Conservation (phyloP, 1,140 invertebrate genomes). For the Sycobia sp. region DNA sequence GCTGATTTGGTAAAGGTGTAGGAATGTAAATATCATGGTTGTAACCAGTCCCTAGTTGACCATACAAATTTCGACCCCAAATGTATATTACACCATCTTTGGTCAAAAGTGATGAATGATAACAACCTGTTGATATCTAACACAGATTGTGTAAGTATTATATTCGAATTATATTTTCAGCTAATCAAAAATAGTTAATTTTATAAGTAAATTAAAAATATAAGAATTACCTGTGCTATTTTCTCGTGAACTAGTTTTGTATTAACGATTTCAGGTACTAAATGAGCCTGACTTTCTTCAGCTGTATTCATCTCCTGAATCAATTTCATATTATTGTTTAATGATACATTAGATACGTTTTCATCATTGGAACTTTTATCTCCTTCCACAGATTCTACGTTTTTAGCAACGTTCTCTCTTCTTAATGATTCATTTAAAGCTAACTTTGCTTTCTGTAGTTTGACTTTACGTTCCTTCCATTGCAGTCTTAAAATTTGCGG, state of each 20-base stretch:
- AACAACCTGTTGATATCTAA: slow-evolving; percentile 70
- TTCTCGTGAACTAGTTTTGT: slow-evolving; percentile 65
- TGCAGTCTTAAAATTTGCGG: slow-evolving; percentile 75
- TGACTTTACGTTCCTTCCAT: slow-evolving; percentile 17
- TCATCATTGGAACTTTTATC: slow-evolving; percentile 40
- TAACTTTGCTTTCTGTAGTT: slow-evolving; percentile 16
- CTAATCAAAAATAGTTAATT: no score
- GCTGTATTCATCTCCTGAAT: slow-evolving; percentile 32
- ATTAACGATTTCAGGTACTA: slow-evolving; percentile 66
- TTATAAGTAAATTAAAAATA: no score
- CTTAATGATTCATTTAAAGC: not conserved
- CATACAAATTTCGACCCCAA: slow-evolving; percentile 75
- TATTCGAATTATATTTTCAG: not conserved
- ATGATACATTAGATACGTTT: not conserved
- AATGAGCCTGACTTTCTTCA: slow-evolving; percentile 59
- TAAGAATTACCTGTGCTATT: slow-evolving; percentile 62
- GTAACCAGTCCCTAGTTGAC: slow-evolving; percentile 71
- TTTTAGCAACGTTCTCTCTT: slow-evolving; percentile 1
- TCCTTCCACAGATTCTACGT: slow-evolving; percentile 42
- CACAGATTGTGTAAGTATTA: not conserved
- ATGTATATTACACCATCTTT: slow-evolving; percentile 69
- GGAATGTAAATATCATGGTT: slow-evolving; percentile 60
- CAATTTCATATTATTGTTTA: not conserved
- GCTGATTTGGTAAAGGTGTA: slow-evolving; percentile 44
- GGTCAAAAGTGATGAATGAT: slow-evolving; percentile 72